Conservation (phyloP, 2,888 invertebrate genomes). For the Netelia virgata region DNA sequence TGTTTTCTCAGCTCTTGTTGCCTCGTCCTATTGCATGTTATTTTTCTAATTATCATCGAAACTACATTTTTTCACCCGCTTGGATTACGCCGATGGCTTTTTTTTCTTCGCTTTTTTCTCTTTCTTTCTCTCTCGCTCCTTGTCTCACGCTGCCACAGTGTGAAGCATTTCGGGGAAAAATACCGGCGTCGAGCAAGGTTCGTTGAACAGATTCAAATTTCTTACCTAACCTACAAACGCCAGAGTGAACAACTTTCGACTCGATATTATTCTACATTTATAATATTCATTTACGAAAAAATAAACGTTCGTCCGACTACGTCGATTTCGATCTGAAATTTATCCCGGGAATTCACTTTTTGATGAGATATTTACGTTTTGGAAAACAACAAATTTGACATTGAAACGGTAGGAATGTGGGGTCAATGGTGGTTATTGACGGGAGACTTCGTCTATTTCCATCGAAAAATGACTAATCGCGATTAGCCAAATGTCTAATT, state of each 20-base stretch:
- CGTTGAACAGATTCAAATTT: constrained; percentile 55
- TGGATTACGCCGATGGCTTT: background rate
- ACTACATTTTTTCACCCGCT: background rate
- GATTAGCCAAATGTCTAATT: background rate
- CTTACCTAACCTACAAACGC: constrained; percentile 43
- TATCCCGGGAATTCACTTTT: background rate
- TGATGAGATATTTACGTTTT: background rate
- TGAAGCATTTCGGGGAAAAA: constrained; percentile 9
- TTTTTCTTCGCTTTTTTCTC: background rate
- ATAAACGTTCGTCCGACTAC: background rate
- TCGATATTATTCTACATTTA: background rate
- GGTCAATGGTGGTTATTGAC: background rate
- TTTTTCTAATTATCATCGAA: constrained; percentile 25
- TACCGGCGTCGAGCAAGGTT: constrained; percentile 54
- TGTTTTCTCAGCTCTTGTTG: constrained; percentile 36
- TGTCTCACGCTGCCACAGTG: constrained; percentile 11
- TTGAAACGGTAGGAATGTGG: background rate
- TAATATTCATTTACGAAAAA: background rate
- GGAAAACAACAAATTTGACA: background rate
- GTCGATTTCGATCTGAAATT: background rate
- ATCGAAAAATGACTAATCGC: background rate
- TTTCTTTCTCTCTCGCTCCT: background rate
- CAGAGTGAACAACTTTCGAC: background rate
- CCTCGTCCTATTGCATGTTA: constrained; percentile 46
- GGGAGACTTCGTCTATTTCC: background rate